A percentile compares a stretch with the other conserved stretches of the same genome.
Conservation (phyloP, 2,113 vertebrate species). For the Thymallus thymallus region DNA sequence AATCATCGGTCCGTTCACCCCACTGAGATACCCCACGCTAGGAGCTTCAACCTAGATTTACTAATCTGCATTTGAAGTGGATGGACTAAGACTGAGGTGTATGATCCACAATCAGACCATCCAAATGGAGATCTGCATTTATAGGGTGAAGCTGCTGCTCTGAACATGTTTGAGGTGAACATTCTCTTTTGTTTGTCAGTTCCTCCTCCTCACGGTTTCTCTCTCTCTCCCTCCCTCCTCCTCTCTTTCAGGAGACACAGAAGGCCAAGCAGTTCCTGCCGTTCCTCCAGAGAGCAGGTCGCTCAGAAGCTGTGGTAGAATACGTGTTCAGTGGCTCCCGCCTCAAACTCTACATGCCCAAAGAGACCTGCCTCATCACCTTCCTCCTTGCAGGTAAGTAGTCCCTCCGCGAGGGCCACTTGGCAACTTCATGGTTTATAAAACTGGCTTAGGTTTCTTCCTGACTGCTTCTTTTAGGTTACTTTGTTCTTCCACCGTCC, state of each 20-base stretch:
- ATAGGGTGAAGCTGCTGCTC: too few species aligned
- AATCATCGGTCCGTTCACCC: not conserved
- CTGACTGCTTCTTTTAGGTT: not conserved
- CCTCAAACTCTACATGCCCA: slow-evolving; percentile 96
- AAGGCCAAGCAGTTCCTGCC: slow-evolving; percentile 98
- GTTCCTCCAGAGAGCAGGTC: slow-evolving; percentile 93
- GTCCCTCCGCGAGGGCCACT: not conserved
- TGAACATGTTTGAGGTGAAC: too few species aligned
- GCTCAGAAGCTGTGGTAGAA: slow-evolving; percentile 94
- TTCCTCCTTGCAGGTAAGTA: slow-evolving; percentile 92
- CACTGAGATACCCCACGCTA: too few species aligned
- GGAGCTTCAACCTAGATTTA: not conserved
- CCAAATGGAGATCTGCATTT: too few species aligned
- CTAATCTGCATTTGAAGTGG: too few species aligned
- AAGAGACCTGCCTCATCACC: slow-evolving; percentile 98
- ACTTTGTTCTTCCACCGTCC: not conserved
- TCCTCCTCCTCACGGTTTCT: not conserved
- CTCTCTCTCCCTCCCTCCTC: not conserved
- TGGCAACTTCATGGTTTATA: not conserved
- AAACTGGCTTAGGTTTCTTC: not conserved
- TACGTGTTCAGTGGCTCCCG: slow-evolving; percentile 97
- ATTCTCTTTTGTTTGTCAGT: slow-evolving; percentile 1
- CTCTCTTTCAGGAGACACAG: slow-evolving; percentile 83
- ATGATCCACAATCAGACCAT: too few species aligned
- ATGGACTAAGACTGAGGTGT: too few species aligned